These are phyloP conservation scores for Sus cebifrons DNA, from an alignment of 2,797 vertebrate genomes.

Conservation along the genomic window DNA sequence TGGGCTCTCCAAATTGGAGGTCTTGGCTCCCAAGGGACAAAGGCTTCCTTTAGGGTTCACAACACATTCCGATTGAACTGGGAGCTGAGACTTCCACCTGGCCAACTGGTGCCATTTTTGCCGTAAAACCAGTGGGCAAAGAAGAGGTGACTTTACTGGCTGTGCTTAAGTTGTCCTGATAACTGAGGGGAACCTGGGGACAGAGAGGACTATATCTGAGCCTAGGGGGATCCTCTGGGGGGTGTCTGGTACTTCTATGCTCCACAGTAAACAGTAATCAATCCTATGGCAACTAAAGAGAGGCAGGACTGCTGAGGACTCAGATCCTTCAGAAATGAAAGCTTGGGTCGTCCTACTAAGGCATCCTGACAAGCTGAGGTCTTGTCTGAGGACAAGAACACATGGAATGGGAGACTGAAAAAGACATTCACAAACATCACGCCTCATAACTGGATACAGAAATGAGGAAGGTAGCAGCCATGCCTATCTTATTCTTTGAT, in stretches of 20 bases:
- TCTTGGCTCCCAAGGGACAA: constrained; percentile 33
- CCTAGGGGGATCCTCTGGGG: background rate
- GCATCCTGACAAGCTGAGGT: background rate
- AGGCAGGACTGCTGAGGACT: background rate
- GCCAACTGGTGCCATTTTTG: background rate
- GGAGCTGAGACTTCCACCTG: background rate
- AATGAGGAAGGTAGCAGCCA: background rate
- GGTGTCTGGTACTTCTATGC: background rate
- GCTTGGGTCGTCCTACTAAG: background rate
- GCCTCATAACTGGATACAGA: background rate
- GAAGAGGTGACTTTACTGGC: background rate
- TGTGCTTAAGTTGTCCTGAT: background rate
- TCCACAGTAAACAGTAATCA: background rate
- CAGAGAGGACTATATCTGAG: background rate
- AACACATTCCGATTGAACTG: background rate
- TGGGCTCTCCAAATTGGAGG: background rate
- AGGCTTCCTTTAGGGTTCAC: background rate
- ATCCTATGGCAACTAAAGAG: background rate
- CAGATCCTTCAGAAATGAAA: constrained; percentile 7
- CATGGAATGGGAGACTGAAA: background rate
- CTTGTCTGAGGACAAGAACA: background rate
- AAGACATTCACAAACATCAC: constrained; percentile 8
- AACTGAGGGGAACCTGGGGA: background rate
- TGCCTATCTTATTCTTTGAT: background rate
- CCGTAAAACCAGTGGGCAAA: background rate